Base-by-base conservation (phyloP, 2,888 invertebrate genomes). In the Drosophila peninsularis region DNA sequence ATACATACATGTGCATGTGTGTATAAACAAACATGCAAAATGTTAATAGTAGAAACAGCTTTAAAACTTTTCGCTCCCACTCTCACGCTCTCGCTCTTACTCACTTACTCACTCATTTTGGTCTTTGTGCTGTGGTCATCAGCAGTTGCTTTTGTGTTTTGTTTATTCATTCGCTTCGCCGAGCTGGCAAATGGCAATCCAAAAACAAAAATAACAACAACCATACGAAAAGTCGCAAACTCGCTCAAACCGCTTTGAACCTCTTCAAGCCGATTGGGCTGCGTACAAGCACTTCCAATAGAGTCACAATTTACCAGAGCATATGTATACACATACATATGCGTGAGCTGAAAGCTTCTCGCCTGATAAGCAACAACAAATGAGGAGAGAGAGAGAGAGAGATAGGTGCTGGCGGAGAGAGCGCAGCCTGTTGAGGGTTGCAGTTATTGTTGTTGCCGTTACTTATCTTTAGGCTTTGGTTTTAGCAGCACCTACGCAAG, bases 241-340 rank as follows among this genome's bases (percentile, higher is more conserved):
- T 41, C 55, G 78, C 57, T 77, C 45, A 58, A 77, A 71, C 79
- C 76, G 66, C 76, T 73, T 79, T 54, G 24, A 75, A 69, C 76
- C 79, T 63, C 79, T 64, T 69, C 50, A n/a, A 41, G 47, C 61
- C 49, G 61, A 49, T 56, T 71, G 44, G 65, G 50, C 50, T 36
- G 50, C 47, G 39, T 44, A 69, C 55, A 52, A 52, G 24, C 37
- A 61, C 71, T 74, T 74, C 61, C 62, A 62, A 64, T 54, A 36
- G 47, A 71, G 66, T 62, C 58, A 61, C 64, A 47, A 65, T 61
- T 62, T 37, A 49, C 67, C 49, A 65, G 62, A 69, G 64, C 74
- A 61, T 49, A 44, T 52, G 39, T n/a, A 13, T n/a, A n/a, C 21
- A 11, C 13, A 9, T n/a, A 5, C 24, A 4, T 10, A 11, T 17